Evolutionary conservation across 2,113 vertebrate species (phyloP), one percentile per base, ranked within the genome.

Genomic region (Suricata suricatta): DNA sequence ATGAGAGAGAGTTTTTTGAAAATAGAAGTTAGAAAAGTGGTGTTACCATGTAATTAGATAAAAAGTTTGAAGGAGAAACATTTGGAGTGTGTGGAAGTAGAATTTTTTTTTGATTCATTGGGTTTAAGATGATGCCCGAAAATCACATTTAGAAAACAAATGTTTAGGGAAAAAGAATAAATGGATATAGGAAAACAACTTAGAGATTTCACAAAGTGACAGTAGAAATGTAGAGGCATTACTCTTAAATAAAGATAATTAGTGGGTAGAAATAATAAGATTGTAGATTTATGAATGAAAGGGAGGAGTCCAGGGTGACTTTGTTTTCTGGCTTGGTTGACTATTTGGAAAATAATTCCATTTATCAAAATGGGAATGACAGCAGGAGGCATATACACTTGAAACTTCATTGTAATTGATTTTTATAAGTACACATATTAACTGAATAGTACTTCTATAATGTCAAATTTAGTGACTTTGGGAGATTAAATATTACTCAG

Each of bases 391-490:
- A 57, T 38, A 16, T 38, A 16, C 16, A 3, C 35, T 82, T 79
- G 31, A 13, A 69, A 47, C 0, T 83, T 77, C 68, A 74, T 87
- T 83, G 44, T 79, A 95, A 83, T 63, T 54, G 17, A 94, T 83
- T 81, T 95, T 90, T 25, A 72, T 68, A 92, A 72, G 21, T 87
- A 83, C 12, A 44, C 29, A 54, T 29, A 93, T 95, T 90, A 93
- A 88, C 23, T 57, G 8, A 57, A 54, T 35, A 84, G 60, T 35
- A 86, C 41, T 76, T 88, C 79, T 60, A 4, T 23, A 63, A 88
- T 90, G 66, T 88, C 9, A 77, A 47, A 15, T 82, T 11, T 74
- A 57, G 15, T 93, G 52, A 54, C 9, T 71, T 93, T 69, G 5
- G 38, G 5, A 71, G 29, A 76, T 57, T 87, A 85, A 63, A 84